A percentile compares a stretch with the other conserved stretches of the same genome.
Evolutionary conservation across 1,140 invertebrate genomes (phyloP).

Genomic region (Drosophila takahashii): DNA sequence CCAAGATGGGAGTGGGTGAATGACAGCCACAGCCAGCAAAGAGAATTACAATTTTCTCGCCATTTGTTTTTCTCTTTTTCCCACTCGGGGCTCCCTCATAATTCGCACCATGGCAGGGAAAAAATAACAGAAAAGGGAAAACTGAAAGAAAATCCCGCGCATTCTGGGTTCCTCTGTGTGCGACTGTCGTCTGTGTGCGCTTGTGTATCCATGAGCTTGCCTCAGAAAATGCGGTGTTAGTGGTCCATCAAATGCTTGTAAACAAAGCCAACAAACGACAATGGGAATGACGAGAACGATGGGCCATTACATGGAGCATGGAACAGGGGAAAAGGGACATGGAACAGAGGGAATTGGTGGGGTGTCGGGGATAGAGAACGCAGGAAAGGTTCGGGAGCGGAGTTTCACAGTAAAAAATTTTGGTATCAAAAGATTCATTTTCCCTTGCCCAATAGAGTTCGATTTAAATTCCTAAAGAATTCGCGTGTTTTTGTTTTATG

Average conservation of each 20-base stretch:
- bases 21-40: conserved; percentile 46
- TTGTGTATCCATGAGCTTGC: conserved; percentile 32
- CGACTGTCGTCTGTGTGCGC: conserved; percentile 9
- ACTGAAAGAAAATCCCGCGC: conserved; percentile 64
- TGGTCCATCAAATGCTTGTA: conserved; percentile 81
- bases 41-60: conserved; percentile 77
- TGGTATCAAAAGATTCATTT: too few species aligned
- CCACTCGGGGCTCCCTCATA: conserved; percentile 44
- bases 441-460: too few species aligned
- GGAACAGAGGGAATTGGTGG: not conserved
- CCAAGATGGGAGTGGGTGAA: conserved; percentile 6
- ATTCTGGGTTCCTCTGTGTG: conserved; percentile 26
- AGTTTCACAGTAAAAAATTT: not conserved
- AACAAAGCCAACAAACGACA: conserved; percentile 76
- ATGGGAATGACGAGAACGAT: conserved; percentile 46
- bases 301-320: conserved; percentile 38
- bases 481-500: too few species aligned
- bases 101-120: conserved; percentile 40
- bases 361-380: too few species aligned
- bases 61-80: conserved; percentile 59
- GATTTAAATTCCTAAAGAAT: too few species aligned
- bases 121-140: conserved; percentile 8
- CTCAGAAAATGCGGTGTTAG: conserved; percentile 63
- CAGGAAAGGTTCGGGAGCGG: not conserved
- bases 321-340: not conserved